Evolutionary conservation across 2,888 invertebrate species (phyloP).

Genomic region (Linyphia triangularis): DNA sequence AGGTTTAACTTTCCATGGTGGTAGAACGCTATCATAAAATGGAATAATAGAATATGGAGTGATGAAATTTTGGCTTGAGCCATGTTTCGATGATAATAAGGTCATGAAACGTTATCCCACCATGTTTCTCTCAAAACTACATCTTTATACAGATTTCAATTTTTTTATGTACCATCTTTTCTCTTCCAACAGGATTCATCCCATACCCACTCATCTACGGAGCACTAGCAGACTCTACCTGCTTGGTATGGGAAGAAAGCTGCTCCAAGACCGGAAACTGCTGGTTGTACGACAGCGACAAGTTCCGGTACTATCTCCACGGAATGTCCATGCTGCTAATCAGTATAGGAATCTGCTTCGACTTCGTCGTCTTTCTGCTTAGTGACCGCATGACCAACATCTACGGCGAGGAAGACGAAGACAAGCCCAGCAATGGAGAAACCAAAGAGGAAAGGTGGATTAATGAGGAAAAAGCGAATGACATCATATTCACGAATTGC

Average conservation of each 20-base stretch:
- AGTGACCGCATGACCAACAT: constrained; percentile 69
- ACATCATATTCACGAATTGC: constrained; percentile 49
- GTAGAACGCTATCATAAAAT: too few species aligned
- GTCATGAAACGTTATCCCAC: too few species aligned
- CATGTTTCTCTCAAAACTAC: not conserved
- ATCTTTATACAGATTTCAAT: not conserved
- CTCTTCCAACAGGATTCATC: constrained; percentile 81
- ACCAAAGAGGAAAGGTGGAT: constrained; percentile 46
- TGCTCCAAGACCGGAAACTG: constrained; percentile 85
- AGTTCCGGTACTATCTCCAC: constrained; percentile 83
- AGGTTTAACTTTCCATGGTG: too few species aligned
- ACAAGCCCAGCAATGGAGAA: not conserved
- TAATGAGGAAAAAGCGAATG: constrained; percentile 62
- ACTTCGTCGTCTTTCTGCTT: constrained; percentile 81
- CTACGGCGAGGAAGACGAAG: constrained; percentile 68
- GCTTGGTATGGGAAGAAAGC: constrained; percentile 85
- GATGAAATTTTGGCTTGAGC: too few species aligned
- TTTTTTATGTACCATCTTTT: not conserved
- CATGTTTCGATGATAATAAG: too few species aligned
- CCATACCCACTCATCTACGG: constrained; percentile 88
- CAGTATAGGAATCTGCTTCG: constrained; percentile 83
- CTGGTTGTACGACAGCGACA: constrained; percentile 84
- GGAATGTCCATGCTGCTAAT: constrained; percentile 82
- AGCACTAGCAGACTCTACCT: constrained; percentile 85
- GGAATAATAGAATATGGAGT: too few species aligned